Evolutionary conservation across 2,113 vertebrate species (phyloP).

Genomic region (Megalops atlanticus): DNA sequence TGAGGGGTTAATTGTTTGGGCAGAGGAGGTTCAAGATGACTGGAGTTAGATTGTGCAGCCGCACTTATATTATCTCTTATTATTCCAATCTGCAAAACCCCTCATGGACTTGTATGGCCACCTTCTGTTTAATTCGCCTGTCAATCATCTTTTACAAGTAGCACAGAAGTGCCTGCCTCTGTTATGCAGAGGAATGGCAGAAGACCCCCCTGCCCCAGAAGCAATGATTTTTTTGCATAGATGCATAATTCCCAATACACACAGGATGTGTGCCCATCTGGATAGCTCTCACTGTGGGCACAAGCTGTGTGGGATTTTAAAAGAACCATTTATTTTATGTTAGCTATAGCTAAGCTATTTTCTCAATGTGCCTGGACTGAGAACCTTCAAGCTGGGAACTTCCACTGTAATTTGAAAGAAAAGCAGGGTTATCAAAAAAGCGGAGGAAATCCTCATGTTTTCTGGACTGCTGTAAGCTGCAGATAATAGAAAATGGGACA

Average conservation of each 20-base stretch:
- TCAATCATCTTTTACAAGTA: background rate
- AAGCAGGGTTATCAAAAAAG: slow-evolving; percentile 17
- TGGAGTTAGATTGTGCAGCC: background rate
- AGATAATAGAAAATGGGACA: slow-evolving; percentile 28
- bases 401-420: slow-evolving; percentile 20
- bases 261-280: background rate
- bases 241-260: background rate
- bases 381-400: background rate
- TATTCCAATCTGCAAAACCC: background rate
- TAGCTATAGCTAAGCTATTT: too few species aligned
- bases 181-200: background rate
- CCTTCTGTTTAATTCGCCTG: background rate
- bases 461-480: slow-evolving; percentile 22
- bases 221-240: background rate
- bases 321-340: background rate
- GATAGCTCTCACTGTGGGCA: background rate
- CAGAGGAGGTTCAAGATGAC: background rate
- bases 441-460: slow-evolving; percentile 3
- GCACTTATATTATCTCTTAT: background rate
- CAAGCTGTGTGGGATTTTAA: background rate
- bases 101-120: background rate
- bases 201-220: background rate
- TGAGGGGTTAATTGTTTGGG: background rate
- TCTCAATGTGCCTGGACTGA: background rate
- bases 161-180: background rate